A percentile compares a stretch with the other conserved stretches of the same genome.
These are phyloP conservation scores for Agonopterix heracliana DNA, from an alignment of 2,888 invertebrate genomes.

Conservation along the genomic window DNA sequence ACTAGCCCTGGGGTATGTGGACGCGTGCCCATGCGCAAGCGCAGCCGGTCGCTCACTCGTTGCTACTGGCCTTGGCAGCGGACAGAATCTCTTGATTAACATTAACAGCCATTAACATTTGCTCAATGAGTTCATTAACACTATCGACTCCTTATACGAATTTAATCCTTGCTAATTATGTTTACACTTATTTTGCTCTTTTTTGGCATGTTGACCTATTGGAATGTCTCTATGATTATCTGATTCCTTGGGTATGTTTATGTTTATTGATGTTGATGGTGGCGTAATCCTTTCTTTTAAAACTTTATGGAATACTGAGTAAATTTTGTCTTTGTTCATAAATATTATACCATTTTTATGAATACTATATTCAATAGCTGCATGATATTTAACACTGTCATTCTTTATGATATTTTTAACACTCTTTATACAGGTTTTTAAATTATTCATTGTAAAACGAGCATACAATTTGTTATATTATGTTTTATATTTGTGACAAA, in stretches of 20 bases:
- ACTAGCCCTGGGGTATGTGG: conserved; percentile 4
- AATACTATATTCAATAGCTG: too few relatives aligned
- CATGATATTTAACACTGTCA: too few relatives aligned
- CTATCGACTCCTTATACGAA: conserved; percentile 2
- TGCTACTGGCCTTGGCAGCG: conserved; percentile 1
- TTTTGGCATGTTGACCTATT: too few relatives aligned
- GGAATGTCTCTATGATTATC: too few relatives aligned
- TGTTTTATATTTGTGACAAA: conserved; percentile 20
- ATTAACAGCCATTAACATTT: conserved; percentile 9
- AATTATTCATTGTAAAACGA: background rate
- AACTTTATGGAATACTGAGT: too few relatives aligned
- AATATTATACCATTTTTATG: too few relatives aligned
- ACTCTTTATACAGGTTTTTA: background rate
- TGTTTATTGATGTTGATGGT: too few relatives aligned
- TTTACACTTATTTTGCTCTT: background rate
- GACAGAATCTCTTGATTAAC: background rate
- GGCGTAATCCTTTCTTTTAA: too few relatives aligned
- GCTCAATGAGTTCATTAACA: conserved; percentile 18
- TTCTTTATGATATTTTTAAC: too few relatives aligned
- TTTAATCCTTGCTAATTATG: too few relatives aligned
- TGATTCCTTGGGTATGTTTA: too few relatives aligned
- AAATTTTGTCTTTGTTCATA: too few relatives aligned
- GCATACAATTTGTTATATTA: conserved; percentile 12
- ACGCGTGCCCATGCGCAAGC: conserved; percentile 9
- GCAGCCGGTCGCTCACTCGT: conserved; percentile 1